Base-by-base conservation (phyloP, 2,113 vertebrate species). In the Scolopax mira region DNA sequence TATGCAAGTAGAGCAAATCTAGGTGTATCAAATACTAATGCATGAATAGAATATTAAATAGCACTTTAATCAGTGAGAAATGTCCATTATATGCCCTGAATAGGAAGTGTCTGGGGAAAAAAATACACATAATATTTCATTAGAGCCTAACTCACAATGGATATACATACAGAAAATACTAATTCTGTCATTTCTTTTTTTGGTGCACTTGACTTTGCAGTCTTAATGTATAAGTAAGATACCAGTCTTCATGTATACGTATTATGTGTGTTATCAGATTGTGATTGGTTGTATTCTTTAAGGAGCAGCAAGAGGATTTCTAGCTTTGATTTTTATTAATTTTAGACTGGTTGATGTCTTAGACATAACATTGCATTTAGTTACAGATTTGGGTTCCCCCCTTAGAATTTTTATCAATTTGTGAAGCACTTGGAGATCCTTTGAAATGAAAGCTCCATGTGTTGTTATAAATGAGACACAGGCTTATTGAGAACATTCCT, bases 401-500 rank as follows among this genome's bases (percentile, higher is more conserved):
- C 25, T 42, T 71, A 55, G 69, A 90, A 75, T 94, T 93, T 94
- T 71, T 85, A 55, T 67, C 52, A 70, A 24, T 94, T 90, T 48
- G 13, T 78, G 46, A 91, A 90, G 55, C 24, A 64, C 51, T 90
- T 78, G 31, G 67, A 83, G 30, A 58, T 80, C 44, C 42, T 96
- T 94, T 92, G 75, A 93, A 80, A 42, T 78, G 48, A 95, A 93
- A 52, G 57, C 24, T 55, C 27, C 15, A 3, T 74, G 11, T 83
- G 33, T 90, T 93, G 55, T 83, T 91, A 60, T 67, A 91, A 77
- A 48, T 24, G 49, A 84, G 69, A 52, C 39, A 27, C 23, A 44
- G 39, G 33, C 31, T 97, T 93, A 91, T 8, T 11, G 10, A 79
- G 66, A 79, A 84, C 51, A 92, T 96, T 93, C 85, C 90, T 80